Evolutionary conservation across 2,797 vertebrate species (phyloP), one percentile per base, ranked within the genome.

Genomic region (Chelmon rostratus): DNA sequence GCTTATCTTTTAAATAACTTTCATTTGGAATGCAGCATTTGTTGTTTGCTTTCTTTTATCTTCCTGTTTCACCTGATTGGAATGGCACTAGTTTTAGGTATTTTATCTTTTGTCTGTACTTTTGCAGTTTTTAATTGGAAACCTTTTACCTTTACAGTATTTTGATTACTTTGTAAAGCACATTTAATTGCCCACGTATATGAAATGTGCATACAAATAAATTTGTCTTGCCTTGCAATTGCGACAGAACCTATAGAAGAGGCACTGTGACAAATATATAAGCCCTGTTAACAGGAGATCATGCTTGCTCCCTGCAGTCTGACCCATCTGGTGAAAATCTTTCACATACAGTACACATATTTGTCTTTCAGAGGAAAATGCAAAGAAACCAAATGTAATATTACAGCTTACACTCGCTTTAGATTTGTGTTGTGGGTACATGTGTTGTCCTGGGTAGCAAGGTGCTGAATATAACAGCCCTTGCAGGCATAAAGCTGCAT

Each of bases 241-340:
- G 28, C 40, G 8, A 42, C 40, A 13, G 56, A 70, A 46, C 25
- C 18, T 42, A 28, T 8, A 35, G 52, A 31, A 69, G 28, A 35
- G 53, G 21, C 46, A 59, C 1, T 58, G 28, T 67, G 23, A 66
- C 31, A 21, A 53, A 25, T 13, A 49, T 50, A 37, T 6, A 9
- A 28, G 58, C 23, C n/a, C 68, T 53, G 23, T 44, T 28, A 73
- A 57, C 52, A 54, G 62, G 42, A 58, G 63, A 53, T 58, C 21
- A 62, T 21, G 49, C 61, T 31, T 57, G 63, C 62, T 72, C 58
- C 78, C 76, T 67, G 73, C 76, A 65, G 81, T 57, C 63, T 33
- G 49, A 73, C 47, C 69, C 79, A 88, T 82, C 81, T 84, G 79
- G 6, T 72, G 54, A 58, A 25, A 71, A 74, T 52, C 59, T 59